Conservation (phyloP, 53 echinoderm and acorn worm species). For the Astropecten irregularis region DNA sequence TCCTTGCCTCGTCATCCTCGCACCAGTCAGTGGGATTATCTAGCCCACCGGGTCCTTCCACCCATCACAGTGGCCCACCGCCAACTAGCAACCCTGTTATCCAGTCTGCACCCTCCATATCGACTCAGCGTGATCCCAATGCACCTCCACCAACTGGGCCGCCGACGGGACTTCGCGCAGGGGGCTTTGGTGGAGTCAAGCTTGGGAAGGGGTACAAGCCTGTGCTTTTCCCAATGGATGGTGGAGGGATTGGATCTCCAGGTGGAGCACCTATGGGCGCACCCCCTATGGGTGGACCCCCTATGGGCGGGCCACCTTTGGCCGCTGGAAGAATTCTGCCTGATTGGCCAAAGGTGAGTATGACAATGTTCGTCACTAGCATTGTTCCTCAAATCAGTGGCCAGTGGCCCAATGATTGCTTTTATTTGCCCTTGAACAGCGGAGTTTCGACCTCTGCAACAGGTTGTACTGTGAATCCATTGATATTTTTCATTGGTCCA, state of each 20-base stretch:
- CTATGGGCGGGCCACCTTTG: conserved; percentile 43
- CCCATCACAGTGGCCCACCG: conserved; percentile 28
- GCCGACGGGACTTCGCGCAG: conserved; percentile 46
- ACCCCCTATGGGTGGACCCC: conserved; percentile 22
- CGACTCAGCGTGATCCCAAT: conserved; percentile 20
- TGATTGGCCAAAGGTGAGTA: conserved; percentile 10
- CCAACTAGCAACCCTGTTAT: conserved; percentile 39
- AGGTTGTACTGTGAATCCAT: too few species aligned
- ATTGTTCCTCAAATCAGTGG: too few species aligned
- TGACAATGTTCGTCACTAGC: neutral
- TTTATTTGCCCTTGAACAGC: too few species aligned
- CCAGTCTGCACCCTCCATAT: conserved; percentile 46
- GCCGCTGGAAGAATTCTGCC: conserved; percentile 59
- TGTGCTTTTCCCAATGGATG: conserved; percentile 62
- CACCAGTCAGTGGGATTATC: conserved; percentile 40
- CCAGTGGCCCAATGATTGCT: too few species aligned
- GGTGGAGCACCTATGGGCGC: neutral
- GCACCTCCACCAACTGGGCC: conserved; percentile 68
- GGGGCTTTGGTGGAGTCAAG: conserved; percentile 52
- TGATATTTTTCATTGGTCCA: too few species aligned
- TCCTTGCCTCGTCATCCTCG: conserved; percentile 20
- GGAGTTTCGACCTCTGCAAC: too few species aligned
- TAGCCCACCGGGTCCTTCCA: conserved; percentile 21
- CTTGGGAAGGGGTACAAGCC: conserved; percentile 67
- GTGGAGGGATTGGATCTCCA: conserved; percentile 12